phyloP scores from a whole-genome alignment of 2,113 vertebrate genomes.

The Bungarus multicinctus region DNA sequence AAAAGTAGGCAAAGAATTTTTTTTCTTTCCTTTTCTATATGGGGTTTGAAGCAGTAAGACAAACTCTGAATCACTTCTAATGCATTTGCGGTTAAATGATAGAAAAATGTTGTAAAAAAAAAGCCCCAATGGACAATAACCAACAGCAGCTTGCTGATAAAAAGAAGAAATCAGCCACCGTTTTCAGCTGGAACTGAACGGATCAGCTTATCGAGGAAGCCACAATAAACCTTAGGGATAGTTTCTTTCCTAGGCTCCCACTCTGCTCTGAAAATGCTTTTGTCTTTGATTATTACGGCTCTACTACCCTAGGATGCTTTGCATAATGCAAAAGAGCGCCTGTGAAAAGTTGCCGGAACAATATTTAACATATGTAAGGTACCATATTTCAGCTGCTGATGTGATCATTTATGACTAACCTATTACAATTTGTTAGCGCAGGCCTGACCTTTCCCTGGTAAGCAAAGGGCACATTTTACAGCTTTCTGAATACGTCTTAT shows the following conservation, averaged over 20 bases:
- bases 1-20: not conserved
- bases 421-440: constrained; percentile 70
- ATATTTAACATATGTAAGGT: constrained; percentile 55
- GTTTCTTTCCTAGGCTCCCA: constrained; percentile 13
- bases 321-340: not conserved
- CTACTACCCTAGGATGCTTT: not conserved
- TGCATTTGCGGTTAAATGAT: not conserved
- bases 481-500: constrained; percentile 72
- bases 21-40: not conserved
- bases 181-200: not conserved
- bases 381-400: constrained; percentile 61
- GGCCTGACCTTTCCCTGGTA: constrained; percentile 69
- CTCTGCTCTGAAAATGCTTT: not conserved
- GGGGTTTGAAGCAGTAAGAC: not conserved
- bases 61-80: not conserved
- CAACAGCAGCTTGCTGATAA: not conserved
- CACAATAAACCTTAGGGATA: not conserved
- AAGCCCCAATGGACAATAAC: not conserved
- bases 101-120: not conserved
- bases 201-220: not conserved
- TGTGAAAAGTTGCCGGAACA: constrained; percentile 39
- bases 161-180: not conserved
- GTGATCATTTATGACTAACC: constrained; percentile 70
- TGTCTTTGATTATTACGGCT: constrained; percentile 3
- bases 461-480: constrained; percentile 77